Conservation (phyloP, 2,888 invertebrate genomes). For the Mimachlamys varia region DNA sequence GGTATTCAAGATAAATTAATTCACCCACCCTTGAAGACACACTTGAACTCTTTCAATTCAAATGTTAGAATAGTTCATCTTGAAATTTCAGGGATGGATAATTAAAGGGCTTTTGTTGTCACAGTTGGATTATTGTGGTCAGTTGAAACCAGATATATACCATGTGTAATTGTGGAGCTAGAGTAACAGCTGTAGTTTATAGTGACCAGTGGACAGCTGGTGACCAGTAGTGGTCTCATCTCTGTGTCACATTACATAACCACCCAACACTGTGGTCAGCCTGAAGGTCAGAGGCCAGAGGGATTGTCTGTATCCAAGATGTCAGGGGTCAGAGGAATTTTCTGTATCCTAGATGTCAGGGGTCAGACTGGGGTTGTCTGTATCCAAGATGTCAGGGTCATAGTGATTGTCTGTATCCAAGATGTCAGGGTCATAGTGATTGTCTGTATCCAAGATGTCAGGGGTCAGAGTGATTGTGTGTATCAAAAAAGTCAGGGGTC, state of each 20-base stretch:
- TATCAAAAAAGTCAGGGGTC: no score
- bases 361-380: no score
- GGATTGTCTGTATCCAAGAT: background rate
- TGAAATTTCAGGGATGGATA: no score
- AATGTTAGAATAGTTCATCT: no score
- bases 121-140: background rate
- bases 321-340: background rate
- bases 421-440: background rate
- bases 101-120: no score
- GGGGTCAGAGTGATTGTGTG: background rate
- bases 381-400: no score
- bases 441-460: background rate
- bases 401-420: no score
- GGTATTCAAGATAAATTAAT: no score
- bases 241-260: background rate
- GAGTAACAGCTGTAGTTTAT: background rate
- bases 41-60: no score
- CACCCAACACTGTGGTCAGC: background rate
- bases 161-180: background rate
- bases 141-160: slow-evolving; percentile 12
- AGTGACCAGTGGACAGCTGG: background rate
- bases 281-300: background rate
- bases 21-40: no score
- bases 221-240: background rate
- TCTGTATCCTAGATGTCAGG: no score